Evolutionary conservation across 2,797 vertebrate genomes (phyloP).

Genomic region (Brachyalestes nurse): DNA sequence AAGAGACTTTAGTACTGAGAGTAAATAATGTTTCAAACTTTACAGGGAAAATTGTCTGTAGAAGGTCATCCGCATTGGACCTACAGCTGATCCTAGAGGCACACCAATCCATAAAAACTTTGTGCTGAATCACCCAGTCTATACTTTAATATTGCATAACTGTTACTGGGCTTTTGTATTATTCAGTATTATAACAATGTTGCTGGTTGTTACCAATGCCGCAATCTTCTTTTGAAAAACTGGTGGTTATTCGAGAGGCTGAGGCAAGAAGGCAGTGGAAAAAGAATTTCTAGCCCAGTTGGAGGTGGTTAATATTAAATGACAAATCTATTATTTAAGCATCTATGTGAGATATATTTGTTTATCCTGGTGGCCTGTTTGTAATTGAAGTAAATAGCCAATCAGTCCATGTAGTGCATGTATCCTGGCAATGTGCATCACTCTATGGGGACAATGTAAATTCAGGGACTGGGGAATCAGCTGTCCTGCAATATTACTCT

Average conservation of each 20-base stretch:
- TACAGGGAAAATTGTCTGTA: not conserved
- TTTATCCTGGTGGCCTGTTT: conserved; percentile 68
- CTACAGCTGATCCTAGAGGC: not conserved
- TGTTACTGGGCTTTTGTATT: conserved; percentile 3
- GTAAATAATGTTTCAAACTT: not conserved
- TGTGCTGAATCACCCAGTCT: not conserved
- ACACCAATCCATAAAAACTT: not conserved
- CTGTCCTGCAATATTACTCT: conserved; percentile 54
- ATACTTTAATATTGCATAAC: not conserved
- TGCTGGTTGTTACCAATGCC: conserved; percentile 10
- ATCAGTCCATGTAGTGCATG: conserved; percentile 28
- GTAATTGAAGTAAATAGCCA: conserved; percentile 60
- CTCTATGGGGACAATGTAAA: conserved; percentile 39
- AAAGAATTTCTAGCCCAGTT: conserved; percentile 39
- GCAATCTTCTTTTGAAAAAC: conserved; percentile 15
- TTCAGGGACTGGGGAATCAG: conserved; percentile 36
- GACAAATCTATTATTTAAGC: conserved; percentile 49
- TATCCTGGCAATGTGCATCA: conserved; percentile 22
- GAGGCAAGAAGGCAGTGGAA: conserved; percentile 17
- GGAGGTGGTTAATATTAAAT: conserved; percentile 45
- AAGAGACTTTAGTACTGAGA: conserved; percentile 7
- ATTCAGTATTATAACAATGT: conserved; percentile 6
- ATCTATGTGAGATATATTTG: conserved; percentile 40
- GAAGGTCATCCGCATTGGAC: not conserved
- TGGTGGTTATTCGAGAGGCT: conserved; percentile 18